Evolutionary conservation across 2,797 vertebrate species (phyloP).

Genomic region (Leuciscus waleckii): DNA sequence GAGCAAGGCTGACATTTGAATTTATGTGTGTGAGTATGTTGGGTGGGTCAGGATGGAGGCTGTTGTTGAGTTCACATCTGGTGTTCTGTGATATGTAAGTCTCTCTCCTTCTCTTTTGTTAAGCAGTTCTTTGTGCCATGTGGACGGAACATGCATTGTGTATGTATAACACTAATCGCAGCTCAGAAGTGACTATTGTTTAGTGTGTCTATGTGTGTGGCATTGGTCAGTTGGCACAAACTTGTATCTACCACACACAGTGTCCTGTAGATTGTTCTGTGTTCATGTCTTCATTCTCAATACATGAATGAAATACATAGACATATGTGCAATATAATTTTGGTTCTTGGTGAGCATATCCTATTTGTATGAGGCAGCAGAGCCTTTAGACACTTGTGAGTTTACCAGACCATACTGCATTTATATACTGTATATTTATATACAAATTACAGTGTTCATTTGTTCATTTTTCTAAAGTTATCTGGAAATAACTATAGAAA

Average conservation of each 20-base stretch:
- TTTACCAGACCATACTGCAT: background rate
- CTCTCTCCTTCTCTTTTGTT: constrained; percentile 40
- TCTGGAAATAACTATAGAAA: background rate
- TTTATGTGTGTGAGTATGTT: constrained; percentile 47
- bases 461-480: background rate
- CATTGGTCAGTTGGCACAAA: constrained; percentile 8
- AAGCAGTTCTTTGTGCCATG: constrained; percentile 43
- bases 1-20: constrained; percentile 68
- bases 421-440: no score
- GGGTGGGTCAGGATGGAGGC: constrained; percentile 30
- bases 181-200: constrained; percentile 46
- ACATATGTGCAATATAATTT: background rate
- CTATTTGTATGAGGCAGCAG: background rate
- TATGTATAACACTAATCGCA: constrained; percentile 27
- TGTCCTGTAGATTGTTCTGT: background rate
- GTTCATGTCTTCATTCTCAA: background rate
- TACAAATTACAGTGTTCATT: no score
- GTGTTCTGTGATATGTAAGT: constrained; percentile 45
- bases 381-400: background rate
- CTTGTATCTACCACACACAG: background rate
- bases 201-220: constrained; percentile 31
- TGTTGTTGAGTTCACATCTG: constrained; percentile 51
- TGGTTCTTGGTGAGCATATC: background rate
- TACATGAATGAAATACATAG: background rate
- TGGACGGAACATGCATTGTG: constrained; percentile 41